These are phyloP conservation scores for Eupelmus urozonus DNA, from an alignment of 2,888 invertebrate genomes.

Conservation along the genomic window DNA sequence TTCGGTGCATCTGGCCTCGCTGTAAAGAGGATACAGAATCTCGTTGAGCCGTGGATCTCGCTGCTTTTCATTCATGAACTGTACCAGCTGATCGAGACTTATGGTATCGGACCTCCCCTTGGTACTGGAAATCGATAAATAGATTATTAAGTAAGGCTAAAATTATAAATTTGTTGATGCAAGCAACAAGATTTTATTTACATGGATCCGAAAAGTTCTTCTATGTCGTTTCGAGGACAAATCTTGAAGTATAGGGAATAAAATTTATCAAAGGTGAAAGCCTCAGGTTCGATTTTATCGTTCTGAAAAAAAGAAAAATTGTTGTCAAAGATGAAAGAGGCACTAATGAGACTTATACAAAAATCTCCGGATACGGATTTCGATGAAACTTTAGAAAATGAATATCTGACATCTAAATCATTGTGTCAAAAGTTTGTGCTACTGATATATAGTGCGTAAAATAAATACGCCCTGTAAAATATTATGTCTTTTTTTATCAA, in stretches of 20 bases:
- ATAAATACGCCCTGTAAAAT: too few species aligned
- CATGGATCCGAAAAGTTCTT: constrained; percentile 84
- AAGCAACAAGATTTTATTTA: constrained; percentile 76
- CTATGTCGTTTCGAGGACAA: constrained; percentile 84
- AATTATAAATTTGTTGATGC: too few species aligned
- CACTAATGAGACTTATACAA: too few species aligned
- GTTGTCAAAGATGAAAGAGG: too few species aligned
- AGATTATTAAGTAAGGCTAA: not conserved
- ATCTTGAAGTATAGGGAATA: constrained; percentile 84
- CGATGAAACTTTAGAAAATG: too few species aligned
- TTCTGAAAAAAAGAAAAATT: constrained; percentile 79
- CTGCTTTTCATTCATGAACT: constrained; percentile 83
- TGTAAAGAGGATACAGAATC: constrained; percentile 84
- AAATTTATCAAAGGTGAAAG: constrained; percentile 85
- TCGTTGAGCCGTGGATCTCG: constrained; percentile 84
- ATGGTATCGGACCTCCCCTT: constrained; percentile 78
- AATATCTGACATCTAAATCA: too few species aligned
- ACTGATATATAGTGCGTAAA: too few species aligned
- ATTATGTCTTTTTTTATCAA: too few species aligned
- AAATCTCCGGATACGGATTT: too few species aligned
- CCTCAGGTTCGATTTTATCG: constrained; percentile 83
- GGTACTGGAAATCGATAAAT: constrained; percentile 73
- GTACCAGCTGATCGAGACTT: constrained; percentile 78
- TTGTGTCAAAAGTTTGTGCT: too few species aligned
- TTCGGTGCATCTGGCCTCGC: constrained; percentile 80